phyloP scores from a whole-genome alignment of 2,113 vertebrate genomes.

The Xenus cinereus region DNA sequence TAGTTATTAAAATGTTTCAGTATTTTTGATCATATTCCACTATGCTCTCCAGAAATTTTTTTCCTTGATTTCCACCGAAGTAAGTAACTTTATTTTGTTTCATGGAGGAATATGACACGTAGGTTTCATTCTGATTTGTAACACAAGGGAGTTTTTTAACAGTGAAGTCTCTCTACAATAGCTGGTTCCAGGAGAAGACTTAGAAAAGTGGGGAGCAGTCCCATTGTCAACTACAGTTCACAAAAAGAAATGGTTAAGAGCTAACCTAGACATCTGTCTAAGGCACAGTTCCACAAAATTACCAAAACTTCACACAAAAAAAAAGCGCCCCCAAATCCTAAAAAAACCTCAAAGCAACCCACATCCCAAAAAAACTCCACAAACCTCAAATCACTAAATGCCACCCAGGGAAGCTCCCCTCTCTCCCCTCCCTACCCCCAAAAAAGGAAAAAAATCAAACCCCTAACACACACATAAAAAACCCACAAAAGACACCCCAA shows the following conservation, averaged over 20 bases:
- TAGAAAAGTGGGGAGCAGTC: background rate
- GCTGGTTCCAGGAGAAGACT: background rate
- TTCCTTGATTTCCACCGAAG: background rate
- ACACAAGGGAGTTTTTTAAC: background rate
- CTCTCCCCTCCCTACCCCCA: background rate
- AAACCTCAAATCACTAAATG: background rate
- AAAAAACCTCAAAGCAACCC: background rate
- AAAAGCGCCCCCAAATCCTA: background rate
- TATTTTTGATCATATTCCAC: background rate
- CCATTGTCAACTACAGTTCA: background rate
- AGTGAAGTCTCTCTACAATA: background rate
- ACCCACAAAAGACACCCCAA: rapidly evolving
- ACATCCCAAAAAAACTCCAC: background rate
- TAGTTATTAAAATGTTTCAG: background rate
- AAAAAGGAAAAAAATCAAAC: background rate
- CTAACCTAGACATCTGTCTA: background rate
- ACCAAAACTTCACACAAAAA: background rate
- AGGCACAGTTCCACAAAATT: background rate
- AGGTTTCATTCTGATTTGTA: background rate
- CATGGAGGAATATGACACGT: background rate
- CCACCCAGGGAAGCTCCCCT: background rate
- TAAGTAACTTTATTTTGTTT: background rate
- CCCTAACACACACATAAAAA: background rate
- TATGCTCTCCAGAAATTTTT: background rate
- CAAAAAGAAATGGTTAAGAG: background rate